Percentiles rank a stretch among this genome's conserved stretches.
These are phyloP conservation scores for Molothrus ater DNA, from an alignment of 2,797 vertebrate species.

Conservation along the genomic window DNA sequence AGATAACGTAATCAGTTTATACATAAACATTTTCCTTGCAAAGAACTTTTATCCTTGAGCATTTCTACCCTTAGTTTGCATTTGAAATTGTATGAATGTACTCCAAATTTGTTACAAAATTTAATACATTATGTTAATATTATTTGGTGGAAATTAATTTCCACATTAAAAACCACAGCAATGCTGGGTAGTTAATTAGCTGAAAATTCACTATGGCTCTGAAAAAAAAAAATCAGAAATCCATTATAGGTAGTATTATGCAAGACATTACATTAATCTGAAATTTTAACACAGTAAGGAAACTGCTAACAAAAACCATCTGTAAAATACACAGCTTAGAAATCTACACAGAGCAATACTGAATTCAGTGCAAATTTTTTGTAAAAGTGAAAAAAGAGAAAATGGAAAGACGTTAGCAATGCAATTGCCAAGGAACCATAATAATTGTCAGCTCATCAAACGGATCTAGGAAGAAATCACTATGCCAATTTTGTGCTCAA, in stretches of 20 bases:
- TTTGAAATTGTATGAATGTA: not conserved
- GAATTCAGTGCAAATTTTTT: not conserved
- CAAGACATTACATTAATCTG: not conserved
- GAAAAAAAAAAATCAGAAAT: not conserved
- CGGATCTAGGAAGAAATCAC: not conserved
- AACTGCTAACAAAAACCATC: not conserved
- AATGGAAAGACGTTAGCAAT: not conserved
- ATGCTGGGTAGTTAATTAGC: not conserved
- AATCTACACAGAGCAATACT: not conserved
- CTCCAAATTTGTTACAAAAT: not conserved
- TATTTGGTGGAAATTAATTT: constrained; percentile 17
- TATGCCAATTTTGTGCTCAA: not conserved
- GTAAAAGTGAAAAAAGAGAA: not conserved
- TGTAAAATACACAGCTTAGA: not conserved
- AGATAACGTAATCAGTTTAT: not conserved
- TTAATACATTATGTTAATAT: not conserved
- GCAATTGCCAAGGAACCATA: not conserved
- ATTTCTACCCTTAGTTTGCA: not conserved
- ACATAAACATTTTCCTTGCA: constrained; percentile 6
- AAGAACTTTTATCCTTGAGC: constrained; percentile 21
- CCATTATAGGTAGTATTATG: not conserved
- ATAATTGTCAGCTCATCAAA: not conserved
- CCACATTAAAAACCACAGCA: not conserved
- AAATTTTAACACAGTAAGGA: constrained; percentile 2
- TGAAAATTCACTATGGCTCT: not conserved